Conservation (phyloP, 35 echinoderm and acorn worm species). For the Apostichopus parvimensis region DNA sequence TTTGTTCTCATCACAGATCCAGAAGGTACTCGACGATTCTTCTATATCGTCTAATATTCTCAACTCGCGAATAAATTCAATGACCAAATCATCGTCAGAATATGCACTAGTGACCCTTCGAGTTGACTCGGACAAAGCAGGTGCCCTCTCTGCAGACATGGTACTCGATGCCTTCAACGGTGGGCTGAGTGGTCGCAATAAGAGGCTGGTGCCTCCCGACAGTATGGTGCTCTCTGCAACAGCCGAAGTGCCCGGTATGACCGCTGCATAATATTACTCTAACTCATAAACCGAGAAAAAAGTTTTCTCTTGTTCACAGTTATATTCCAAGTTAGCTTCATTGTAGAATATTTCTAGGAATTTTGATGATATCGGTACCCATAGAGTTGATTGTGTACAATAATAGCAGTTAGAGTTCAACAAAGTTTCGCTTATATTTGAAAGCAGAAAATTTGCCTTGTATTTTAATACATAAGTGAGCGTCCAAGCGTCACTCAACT, state of each 20-base stretch:
- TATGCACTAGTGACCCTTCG: conserved; percentile 18
- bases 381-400: no score
- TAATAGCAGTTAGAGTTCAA: no score
- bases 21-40: not conserved
- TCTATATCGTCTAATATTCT: not conserved
- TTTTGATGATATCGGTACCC: no score
- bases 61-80: conserved; percentile 7
- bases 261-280: no score
- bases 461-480: no score
- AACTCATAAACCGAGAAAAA: no score
- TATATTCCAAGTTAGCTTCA: no score
- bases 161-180: conserved; percentile 14
- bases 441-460: no score
- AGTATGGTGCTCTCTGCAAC: conserved; percentile 40
- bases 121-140: not conserved
- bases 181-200: conserved; percentile 31
- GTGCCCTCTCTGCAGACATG: not conserved
- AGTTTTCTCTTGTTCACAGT: no score
- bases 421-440: no score
- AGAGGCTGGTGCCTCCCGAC: conserved; percentile 16
- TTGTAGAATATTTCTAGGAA: no score
- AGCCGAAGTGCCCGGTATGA: conserved; percentile 30
- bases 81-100: not conserved
- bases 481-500: no score
- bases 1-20: conserved; percentile 10